These are phyloP conservation scores for Halictus quadricinctus DNA, from an alignment of 2,888 invertebrate genomes.

Conservation along the genomic window DNA sequence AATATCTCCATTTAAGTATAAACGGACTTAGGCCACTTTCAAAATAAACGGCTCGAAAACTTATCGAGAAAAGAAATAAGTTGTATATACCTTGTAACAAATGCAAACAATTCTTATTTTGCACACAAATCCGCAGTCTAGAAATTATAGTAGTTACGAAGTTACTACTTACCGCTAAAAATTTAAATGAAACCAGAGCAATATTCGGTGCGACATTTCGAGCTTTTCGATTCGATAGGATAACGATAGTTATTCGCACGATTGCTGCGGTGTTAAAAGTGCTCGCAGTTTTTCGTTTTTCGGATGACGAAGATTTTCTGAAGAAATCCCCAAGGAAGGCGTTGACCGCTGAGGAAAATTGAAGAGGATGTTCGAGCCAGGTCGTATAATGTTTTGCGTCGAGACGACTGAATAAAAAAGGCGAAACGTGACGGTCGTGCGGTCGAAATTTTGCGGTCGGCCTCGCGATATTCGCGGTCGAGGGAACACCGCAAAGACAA, in stretches of 20 bases:
- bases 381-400: slow-evolving; percentile 39
- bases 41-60: not conserved
- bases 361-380: slow-evolving; percentile 16
- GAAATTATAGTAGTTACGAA: no score
- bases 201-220: no score
- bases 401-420: slow-evolving; percentile 53
- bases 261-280: not conserved
- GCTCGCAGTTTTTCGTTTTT: not conserved
- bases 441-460: slow-evolving; percentile 66
- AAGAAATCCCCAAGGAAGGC: not conserved
- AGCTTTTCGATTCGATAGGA: no score
- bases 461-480: slow-evolving; percentile 59
- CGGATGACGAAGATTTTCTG: not conserved
- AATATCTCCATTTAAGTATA: no score
- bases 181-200: no score
- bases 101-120: not conserved
- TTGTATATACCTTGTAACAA: no score
- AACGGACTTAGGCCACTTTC: no score
- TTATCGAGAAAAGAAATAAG: not conserved
- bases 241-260: no score
- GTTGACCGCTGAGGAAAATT: not conserved
- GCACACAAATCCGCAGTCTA: no score
- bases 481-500: slow-evolving; percentile 67
- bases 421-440: slow-evolving; percentile 55
- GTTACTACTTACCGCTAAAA: no score